phyloP scores from a whole-genome alignment of 2,888 invertebrate genomes.

The Entomobrya proxima region DNA sequence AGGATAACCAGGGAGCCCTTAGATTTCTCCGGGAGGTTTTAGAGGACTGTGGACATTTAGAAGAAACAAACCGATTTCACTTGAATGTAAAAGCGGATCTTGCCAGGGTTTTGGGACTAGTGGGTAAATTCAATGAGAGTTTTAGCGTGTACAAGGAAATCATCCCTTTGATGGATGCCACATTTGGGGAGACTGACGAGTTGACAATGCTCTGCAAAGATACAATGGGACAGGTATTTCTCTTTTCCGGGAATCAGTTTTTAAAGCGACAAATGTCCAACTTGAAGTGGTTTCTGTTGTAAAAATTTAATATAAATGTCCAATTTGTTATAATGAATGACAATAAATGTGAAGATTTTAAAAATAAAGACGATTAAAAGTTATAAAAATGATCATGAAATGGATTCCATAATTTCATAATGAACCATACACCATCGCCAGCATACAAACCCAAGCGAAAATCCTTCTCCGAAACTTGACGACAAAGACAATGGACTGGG shows the following conservation, averaged over 20 bases:
- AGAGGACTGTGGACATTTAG: conserved; percentile 37
- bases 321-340: no score
- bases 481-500: no score
- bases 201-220: conserved; percentile 55
- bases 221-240: conserved; percentile 55
- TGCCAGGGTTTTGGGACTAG: conserved; percentile 53
- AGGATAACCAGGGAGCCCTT: conserved; percentile 42
- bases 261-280: conserved; percentile 59
- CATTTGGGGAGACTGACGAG: conserved; percentile 55
- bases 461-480: no score
- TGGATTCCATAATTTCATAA: no score
- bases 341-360: no score
- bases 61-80: conserved; percentile 38
- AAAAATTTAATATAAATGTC: neutral
- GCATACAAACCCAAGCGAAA: no score
- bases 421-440: neutral
- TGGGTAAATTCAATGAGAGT: conserved; percentile 53
- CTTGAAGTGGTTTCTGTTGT: conserved; percentile 54
- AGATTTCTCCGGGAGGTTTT: conserved; percentile 47
- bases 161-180: conserved; percentile 50
- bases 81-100: conserved; percentile 54
- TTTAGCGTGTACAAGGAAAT: conserved; percentile 58
- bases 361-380: no score
- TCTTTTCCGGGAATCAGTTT: conserved; percentile 55
- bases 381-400: no score